Percentiles rank a stretch among this genome's conserved stretches.
phyloP scores from a whole-genome alignment of 2,113 vertebrate species.

The Xenopus tropicalis region UCB_Xtro_10.0 CM004446.2:94226001-94226500 shows the following conservation, averaged over 20 bases:
- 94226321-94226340: conserved; percentile 43
- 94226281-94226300: conserved; percentile 35
- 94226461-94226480: conserved; percentile 43
- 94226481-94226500: conserved; percentile 28
- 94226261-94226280: conserved; percentile 26
- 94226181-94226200: conserved; percentile 1
- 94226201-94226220: conserved; percentile 32
- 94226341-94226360: conserved; percentile 46
- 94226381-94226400: conserved; percentile 37
- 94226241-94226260: conserved; percentile 15
- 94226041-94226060: neutral
- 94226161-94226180: neutral
- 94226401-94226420: neutral
- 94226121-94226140: neutral
- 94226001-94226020: neutral
- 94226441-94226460: conserved; percentile 41
- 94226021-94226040: neutral
- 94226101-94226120: neutral
- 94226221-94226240: conserved; percentile 39
- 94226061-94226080: neutral
- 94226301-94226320: conserved; percentile 45
- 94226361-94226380: conserved; percentile 42
- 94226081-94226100: neutral
- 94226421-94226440: conserved; percentile 36
- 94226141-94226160: neutral